Base-by-base conservation (phyloP, 2,888 invertebrate species). In the Eilema griseolum region DNA sequence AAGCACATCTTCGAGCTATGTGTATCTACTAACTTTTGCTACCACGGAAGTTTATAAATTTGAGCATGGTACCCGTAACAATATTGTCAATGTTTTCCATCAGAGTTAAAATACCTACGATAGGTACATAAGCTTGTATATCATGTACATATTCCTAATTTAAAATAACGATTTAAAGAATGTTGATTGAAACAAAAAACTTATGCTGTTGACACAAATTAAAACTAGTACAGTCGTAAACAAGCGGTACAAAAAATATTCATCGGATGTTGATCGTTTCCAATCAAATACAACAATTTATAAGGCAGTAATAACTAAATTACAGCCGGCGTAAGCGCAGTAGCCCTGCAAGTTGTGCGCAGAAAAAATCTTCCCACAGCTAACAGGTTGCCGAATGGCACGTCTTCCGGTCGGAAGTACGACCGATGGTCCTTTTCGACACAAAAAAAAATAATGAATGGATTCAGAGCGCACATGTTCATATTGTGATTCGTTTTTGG, bases 341-440 rank as follows among this genome's bases (percentile, higher is more conserved):
- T 85, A 90, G 82, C 92, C 90, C 90, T 90, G 83, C 77, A 79
- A 76, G 77, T 73, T 78, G 82, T 85, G 84, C 83, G 83, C 84
- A 87, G 86, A 91, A 93, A 92, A 92, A 92, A 90, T 83, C 83
- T 94, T 94, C 94, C 91, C 94, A 94, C 92, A 92, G 85, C 83
- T 82, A 91, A 93, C 95, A 95, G 94, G 94, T 95, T 94, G 91
- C 88, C 92, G 89, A 92, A 92, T 90, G 90, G 88, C 84, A 86
- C 85, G 90, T 81, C 90, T 94, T 95, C 95, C 94, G 93, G 93
- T 92, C 93, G 95, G 95, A 95, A 95, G 95, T 94, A 87, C 86
- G 89, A 90, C 91, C 89, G 91, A 90, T 92, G 92, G 93, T 92
- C 91, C 90, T 91, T 91, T 89, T 84, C 74, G 76, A 67, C 71